These are phyloP conservation scores for Archips crataeganus DNA, from an alignment of 2,888 invertebrate species.

Conservation along the genomic window DNA sequence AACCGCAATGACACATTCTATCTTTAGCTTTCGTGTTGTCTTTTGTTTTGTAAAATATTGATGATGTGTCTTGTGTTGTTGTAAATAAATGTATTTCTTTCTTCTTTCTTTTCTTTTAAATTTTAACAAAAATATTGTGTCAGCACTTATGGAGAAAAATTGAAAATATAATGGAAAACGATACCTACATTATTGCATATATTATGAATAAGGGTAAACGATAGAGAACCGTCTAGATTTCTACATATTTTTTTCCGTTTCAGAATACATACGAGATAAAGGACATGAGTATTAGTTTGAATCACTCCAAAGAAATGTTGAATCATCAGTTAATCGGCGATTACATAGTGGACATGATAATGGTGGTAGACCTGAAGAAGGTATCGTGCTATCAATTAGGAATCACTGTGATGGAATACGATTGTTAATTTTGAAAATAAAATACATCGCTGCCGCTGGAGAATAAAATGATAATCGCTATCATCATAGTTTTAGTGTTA, in stretches of 20 bases:
- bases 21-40: no score
- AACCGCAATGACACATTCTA: no score
- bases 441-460: not conserved
- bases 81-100: no score
- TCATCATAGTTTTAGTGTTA: not conserved
- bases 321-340: slow-evolving; percentile 61
- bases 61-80: no score
- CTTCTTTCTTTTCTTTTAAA: no score
- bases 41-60: no score
- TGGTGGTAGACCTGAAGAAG: slow-evolving; percentile 43
- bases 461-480: not conserved
- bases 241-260: slow-evolving; percentile 45
- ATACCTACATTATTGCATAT: no score
- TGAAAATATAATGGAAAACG: no score
- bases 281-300: slow-evolving; percentile 55
- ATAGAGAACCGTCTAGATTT: not conserved
- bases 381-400: slow-evolving; percentile 55
- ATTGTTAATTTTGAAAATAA: slow-evolving; percentile 1
- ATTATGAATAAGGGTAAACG: no score
- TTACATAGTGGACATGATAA: slow-evolving; percentile 50
- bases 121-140: no score
- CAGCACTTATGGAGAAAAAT: no score
- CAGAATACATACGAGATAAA: slow-evolving; percentile 56
- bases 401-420: slow-evolving; percentile 45
- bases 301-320: slow-evolving; percentile 55